Conservation (phyloP, 2,113 vertebrate species). For the Trematocara variabile region DNA sequence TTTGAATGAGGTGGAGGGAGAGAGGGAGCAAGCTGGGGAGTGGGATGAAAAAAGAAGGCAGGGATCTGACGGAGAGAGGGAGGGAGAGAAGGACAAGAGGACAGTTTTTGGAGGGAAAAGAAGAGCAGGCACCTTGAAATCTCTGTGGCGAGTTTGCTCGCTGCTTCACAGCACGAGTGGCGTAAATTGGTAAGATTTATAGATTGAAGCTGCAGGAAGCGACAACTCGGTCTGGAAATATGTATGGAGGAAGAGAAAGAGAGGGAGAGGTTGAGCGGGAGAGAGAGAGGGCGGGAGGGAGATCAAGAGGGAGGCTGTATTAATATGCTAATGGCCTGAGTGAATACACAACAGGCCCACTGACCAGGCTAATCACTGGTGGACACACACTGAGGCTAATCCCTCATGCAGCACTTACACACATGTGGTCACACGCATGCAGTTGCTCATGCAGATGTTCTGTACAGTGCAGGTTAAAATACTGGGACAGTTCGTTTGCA, state of each 20-base stretch:
- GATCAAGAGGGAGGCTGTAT: constrained; percentile 71
- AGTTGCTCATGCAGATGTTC: constrained; percentile 7
- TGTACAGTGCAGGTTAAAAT: background rate
- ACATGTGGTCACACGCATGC: background rate
- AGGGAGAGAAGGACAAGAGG: constrained; percentile 7
- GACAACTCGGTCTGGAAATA: constrained; percentile 51
- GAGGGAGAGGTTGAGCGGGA: constrained; percentile 26
- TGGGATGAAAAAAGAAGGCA: constrained; percentile 18
- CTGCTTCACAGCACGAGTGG: constrained; percentile 36
- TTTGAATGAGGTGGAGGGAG: constrained; percentile 43
- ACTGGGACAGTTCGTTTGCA: constrained; percentile 11
- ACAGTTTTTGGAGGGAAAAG: constrained; percentile 55
- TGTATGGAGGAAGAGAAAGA: constrained; percentile 40
- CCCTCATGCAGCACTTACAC: constrained; percentile 47
- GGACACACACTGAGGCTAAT: constrained; percentile 77
- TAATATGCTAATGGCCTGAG: constrained; percentile 77
- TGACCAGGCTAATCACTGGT: constrained; percentile 79
- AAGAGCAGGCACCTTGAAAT: constrained; percentile 21
- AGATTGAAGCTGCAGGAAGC: constrained; percentile 62
- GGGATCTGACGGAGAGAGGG: constrained; percentile 16
- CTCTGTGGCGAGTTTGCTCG: constrained; percentile 15
- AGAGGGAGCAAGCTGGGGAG: constrained; percentile 10
- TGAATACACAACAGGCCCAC: constrained; percentile 78
- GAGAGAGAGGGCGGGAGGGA: constrained; percentile 51
- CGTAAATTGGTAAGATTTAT: constrained; percentile 61